Percentiles rank a stretch among this genome's conserved stretches.
Evolutionary conservation across 2,888 invertebrate genomes (phyloP).

Genomic region (Neria commutata): DNA sequence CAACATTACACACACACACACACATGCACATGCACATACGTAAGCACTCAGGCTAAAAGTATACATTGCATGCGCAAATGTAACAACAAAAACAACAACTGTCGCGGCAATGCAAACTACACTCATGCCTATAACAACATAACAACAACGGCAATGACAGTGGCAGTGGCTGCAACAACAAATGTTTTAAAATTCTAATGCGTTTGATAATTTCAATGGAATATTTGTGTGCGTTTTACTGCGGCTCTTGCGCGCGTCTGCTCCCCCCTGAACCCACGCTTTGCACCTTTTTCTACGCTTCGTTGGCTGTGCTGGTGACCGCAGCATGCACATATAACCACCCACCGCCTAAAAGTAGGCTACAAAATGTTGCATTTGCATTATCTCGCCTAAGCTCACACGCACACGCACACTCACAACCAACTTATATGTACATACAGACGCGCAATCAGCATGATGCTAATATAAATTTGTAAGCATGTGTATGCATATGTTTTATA

Average conservation of each 20-base stretch:
- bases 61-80: background rate
- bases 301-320: background rate
- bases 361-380: slow-evolving; percentile 7
- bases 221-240: slow-evolving; percentile 3
- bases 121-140: slow-evolving; percentile 11
- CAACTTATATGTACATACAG: background rate
- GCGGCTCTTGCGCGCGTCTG: background rate
- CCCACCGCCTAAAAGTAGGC: slow-evolving; percentile 5
- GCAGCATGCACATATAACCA: background rate
- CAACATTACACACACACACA: background rate
- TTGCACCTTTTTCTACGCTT: no score
- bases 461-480: slow-evolving; percentile 14
- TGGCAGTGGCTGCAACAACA: slow-evolving; percentile 10
- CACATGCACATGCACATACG: background rate
- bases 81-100: background rate
- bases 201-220: slow-evolving; percentile 29
- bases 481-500: background rate
- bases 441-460: background rate
- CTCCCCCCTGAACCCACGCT: no score
- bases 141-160: slow-evolving; percentile 2
- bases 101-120: background rate
- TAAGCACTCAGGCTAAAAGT: background rate
- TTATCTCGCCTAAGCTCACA: slow-evolving; percentile 10
- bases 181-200: slow-evolving; percentile 50
- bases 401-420: slow-evolving; percentile 18